phyloP scores from a whole-genome alignment of 2,888 invertebrate genomes.

The Sarcophaga variegata region DNA sequence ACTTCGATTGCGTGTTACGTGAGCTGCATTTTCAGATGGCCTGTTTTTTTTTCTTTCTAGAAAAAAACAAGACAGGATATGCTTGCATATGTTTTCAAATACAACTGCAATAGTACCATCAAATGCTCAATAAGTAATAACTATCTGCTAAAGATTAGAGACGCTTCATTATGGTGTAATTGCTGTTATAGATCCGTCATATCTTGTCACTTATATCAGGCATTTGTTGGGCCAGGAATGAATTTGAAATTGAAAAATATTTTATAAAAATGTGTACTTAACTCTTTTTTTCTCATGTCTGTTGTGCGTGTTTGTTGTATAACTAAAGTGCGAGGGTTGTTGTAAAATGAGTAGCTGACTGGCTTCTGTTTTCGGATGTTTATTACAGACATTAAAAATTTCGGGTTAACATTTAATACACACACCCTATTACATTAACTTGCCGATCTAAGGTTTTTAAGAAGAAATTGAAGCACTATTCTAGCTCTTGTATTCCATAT shows the following conservation, averaged over 20 bases:
- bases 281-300: slow-evolving; percentile 2
- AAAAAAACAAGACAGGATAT: slow-evolving; percentile 62
- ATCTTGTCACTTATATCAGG: slow-evolving; percentile 32
- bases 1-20: slow-evolving; percentile 67
- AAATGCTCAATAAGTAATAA: slow-evolving; percentile 22
- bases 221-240: not conserved
- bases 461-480: too few relatives aligned
- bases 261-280: slow-evolving; percentile 3
- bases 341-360: not conserved
- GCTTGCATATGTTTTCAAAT: slow-evolving; percentile 65
- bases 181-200: slow-evolving; percentile 53
- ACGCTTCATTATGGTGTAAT: slow-evolving; percentile 48
- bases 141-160: slow-evolving; percentile 56
- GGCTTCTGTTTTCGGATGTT: too few relatives aligned
- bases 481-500: too few relatives aligned
- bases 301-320: slow-evolving; percentile 20
- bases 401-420: too few relatives aligned
- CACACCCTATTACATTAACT: too few relatives aligned
- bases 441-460: too few relatives aligned
- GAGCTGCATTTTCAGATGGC: slow-evolving; percentile 55
- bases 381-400: too few relatives aligned
- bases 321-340: slow-evolving; percentile 10
- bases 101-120: not conserved
- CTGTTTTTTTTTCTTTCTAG: not conserved
- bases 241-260: not conserved